Evolutionary conservation across 2,797 vertebrate genomes (phyloP).

Genomic region (Lepilemur ruficaudatus): DNA sequence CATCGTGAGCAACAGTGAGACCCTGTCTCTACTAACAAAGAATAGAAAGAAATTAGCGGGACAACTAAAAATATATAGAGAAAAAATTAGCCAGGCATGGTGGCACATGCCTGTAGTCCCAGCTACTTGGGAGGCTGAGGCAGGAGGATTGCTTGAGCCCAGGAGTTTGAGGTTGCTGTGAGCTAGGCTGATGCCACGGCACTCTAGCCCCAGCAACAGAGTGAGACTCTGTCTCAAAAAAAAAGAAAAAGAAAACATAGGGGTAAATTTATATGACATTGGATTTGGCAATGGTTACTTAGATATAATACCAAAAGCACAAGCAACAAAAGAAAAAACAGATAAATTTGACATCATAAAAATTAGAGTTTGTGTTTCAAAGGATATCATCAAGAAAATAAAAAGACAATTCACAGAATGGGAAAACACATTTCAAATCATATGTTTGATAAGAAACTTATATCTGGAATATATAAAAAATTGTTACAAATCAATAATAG

Average conservation of each 20-base stretch:
- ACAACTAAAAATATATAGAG: no score
- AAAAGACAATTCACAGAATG: background rate
- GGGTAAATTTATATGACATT: background rate
- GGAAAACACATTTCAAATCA: constrained; percentile 24
- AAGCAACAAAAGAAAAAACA: background rate
- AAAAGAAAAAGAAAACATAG: background rate
- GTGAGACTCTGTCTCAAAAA: no score
- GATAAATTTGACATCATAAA: background rate
- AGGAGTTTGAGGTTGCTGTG: no score
- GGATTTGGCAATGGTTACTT: constrained; percentile 1
- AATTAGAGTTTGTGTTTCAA: constrained; percentile 21
- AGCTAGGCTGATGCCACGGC: no score
- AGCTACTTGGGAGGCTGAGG: no score
- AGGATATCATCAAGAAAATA: constrained; percentile 21
- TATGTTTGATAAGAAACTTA: background rate
- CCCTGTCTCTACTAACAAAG: no score
- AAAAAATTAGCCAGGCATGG: no score
- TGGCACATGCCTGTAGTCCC: no score
- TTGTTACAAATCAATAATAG: background rate
- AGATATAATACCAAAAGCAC: background rate
- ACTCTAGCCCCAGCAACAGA: no score
- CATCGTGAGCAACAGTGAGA: no score
- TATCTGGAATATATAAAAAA: constrained; percentile 22
- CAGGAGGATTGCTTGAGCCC: no score
- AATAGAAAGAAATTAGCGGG: no score